Base-by-base conservation (phyloP, 2,797 vertebrate species). In the Denticeps clupeoides region DNA sequence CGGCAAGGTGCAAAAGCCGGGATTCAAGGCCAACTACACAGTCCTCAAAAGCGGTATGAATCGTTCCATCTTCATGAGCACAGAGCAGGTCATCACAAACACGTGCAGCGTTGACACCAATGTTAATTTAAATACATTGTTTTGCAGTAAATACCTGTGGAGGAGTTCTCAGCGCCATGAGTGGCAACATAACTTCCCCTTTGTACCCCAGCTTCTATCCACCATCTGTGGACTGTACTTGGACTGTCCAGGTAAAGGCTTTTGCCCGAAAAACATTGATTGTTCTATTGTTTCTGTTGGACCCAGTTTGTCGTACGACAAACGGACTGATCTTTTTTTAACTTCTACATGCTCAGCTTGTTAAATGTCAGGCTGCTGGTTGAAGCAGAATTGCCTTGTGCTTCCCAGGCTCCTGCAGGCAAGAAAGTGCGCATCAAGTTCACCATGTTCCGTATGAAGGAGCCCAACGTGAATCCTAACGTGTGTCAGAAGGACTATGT, bases 401-500 rank as follows among this genome's bases (percentile, higher is more conserved):
- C 11, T 42, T 45, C 51, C 19, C 25, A 87, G 85, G 82, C 81
- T 3, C 47, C 71, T 7, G 1, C 1, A 27, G 73, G 69, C 28
- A 60, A 64, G 23, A 67, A 69, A 21, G 69, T 86, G 31, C 70
- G 75, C 2, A 3, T 87, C 15, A 80, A 56, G 62, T 86, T 87
- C 66, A 59, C 9, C 51, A 68, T 81, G 67, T 86, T 87, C 55
- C 79, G 81, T 23, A 62, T 87, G 72, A 85, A 83, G 48, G 85
- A 87, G 58, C 83, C 82, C 0, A 65, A 59, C 0, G 79, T 85
- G 42, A 80, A 83, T 47, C 3, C 26, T 3, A 47, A 23, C 3
- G 10, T 11, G 3, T 87, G 84, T 62, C 70, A 80, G 64, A 87
- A 87, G 64, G 85, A 87, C 70, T 86, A 77, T 23, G 62, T 87